Percentiles rank a stretch among this genome's conserved stretches.
These are phyloP conservation scores for Orchesella cincta DNA, from an alignment of 1,140 invertebrate species.

Conservation along the genomic window DNA sequence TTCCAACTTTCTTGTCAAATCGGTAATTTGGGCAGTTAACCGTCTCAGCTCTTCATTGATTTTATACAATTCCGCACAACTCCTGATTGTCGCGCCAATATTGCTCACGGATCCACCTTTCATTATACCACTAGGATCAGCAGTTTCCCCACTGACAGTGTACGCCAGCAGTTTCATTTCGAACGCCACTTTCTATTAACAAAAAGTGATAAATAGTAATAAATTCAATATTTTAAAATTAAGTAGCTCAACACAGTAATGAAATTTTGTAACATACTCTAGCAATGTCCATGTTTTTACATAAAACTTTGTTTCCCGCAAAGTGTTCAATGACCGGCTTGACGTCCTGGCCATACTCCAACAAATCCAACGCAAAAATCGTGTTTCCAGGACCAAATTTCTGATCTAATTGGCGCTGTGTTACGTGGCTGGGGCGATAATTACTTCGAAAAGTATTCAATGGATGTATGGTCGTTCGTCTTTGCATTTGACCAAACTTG, in stretches of 20 bases:
- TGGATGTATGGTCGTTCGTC: constrained; percentile 69
- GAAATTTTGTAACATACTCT: constrained; percentile 55
- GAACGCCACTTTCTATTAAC: constrained; percentile 67
- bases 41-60: background rate
- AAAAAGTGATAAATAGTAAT: constrained; percentile 5
- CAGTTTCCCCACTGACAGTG: constrained; percentile 88
- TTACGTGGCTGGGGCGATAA: constrained; percentile 59
- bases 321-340: constrained; percentile 82
- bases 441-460: constrained; percentile 20
- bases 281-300: constrained; percentile 76
- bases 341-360: constrained; percentile 72
- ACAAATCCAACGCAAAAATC: constrained; percentile 75
- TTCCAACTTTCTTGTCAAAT: constrained; percentile 20
- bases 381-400: constrained; percentile 78
- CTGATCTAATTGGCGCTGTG: constrained; percentile 54
- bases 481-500: constrained; percentile 75
- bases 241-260: background rate
- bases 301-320: constrained; percentile 85
- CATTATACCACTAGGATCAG: constrained; percentile 84
- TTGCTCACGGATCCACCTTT: constrained; percentile 63
- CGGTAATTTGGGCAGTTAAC: background rate
- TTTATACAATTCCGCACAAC: constrained; percentile 9
- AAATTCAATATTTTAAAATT: background rate
- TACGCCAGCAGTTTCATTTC: constrained; percentile 75
- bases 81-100: constrained; percentile 27